Evolutionary conservation across 2,113 vertebrate genomes (phyloP), one percentile per base, ranked within the genome.

Genomic region (Oryzias curvinotus): DNA sequence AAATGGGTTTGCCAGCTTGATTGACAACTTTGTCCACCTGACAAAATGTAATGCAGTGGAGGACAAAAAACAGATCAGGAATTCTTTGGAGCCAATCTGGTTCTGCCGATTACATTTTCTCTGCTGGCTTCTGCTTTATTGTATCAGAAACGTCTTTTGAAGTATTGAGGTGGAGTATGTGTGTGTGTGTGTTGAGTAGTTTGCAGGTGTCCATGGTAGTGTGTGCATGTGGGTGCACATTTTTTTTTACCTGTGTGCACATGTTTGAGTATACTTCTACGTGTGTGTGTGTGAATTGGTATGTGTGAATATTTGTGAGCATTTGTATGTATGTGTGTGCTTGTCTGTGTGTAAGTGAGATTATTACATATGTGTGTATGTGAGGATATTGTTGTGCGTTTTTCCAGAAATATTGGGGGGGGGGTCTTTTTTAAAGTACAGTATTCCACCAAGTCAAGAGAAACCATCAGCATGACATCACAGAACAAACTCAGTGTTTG

Each of bases 11-110:
- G 87, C 89, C 84, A 62, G 85, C 80, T 84, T 92, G 90, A 92
- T 88, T 92, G 91, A 92, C 91, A 93, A 90, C 90, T 91, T 88
- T 91, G 88, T 92, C 90, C 85, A 87, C 71, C 86, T 91, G 88
- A 90, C 86, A 90, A 85, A 92, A 90, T 89, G 86, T 82, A 88
- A 88, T 84, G 85, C 82, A 70, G 75, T 62, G 1, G 52, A 69
- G 82, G 82, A 88, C 85, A 88, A 86, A 85, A 87, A 87, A 88
- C 84, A 85, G 75, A 88, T 88, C 81, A 81, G 73, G 82, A 83
- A 88, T 89, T 87, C 85, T 84, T 84, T 86, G 85, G 85, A 88
- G 59, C 83, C 88, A 90, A 91, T 91, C 89, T 89, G 67, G 76
- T 41, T 62, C 80, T 64, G 77, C 75, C 85, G 83, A 90, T 89